These are phyloP conservation scores for Coryphaenoides rupestris DNA, from an alignment of 2,113 vertebrate species.

Conservation along the genomic window DNA sequence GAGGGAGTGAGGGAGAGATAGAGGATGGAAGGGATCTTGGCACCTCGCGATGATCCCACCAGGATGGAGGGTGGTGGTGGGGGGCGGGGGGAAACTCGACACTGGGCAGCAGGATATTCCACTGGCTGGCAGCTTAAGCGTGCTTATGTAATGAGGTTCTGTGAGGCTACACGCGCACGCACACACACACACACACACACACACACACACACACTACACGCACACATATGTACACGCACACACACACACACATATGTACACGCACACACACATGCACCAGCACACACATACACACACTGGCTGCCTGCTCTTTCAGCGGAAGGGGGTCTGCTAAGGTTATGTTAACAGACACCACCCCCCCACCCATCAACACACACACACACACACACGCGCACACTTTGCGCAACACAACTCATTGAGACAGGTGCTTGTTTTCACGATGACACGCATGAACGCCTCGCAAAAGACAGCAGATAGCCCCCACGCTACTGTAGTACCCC, in stretches of 20 bases:
- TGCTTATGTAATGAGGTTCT: constrained; percentile 13
- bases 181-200: constrained; percentile 33
- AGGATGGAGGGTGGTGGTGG: constrained; percentile 16
- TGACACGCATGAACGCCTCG: not conserved
- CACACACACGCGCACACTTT: constrained; percentile 2
- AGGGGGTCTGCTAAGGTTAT: constrained; percentile 20
- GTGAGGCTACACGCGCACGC: constrained; percentile 20
- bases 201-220: constrained; percentile 30
- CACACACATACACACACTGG: constrained; percentile 25
- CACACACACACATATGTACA: constrained; percentile 25
- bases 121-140: constrained; percentile 44
- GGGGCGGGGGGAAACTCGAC: constrained; percentile 49
- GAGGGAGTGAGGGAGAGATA: too few species aligned
- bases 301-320: constrained; percentile 32
- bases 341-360: constrained; percentile 7
- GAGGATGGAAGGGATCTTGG: constrained; percentile 50
- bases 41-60: constrained; percentile 53
- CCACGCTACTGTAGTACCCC: not conserved
- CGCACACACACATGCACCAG: too few species aligned
- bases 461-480: not conserved
- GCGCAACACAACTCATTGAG: not conserved
- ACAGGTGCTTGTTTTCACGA: not conserved
- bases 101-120: constrained; percentile 61
- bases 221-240: constrained; percentile 28
- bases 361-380: constrained; percentile 12